Conservation (phyloP, 2,888 invertebrate genomes). For the Pristionchus entomophagus region DNA sequence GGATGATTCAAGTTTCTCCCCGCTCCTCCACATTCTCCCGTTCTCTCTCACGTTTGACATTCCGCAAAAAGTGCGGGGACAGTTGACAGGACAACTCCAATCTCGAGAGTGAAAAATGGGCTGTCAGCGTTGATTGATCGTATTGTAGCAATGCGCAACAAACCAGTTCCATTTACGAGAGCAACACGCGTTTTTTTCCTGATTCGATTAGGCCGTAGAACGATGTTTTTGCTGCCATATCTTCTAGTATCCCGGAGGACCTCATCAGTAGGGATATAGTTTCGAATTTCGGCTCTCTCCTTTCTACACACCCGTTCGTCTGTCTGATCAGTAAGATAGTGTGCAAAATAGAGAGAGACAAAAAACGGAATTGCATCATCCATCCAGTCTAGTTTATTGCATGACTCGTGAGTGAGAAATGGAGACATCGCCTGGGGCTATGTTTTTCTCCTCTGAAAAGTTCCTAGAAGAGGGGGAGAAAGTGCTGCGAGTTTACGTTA, state of each 20-base stretch:
- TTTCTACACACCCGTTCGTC: too few species aligned
- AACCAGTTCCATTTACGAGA: constrained; percentile 7
- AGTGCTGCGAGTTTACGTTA: neutral
- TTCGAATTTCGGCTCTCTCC: neutral
- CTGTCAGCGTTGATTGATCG: neutral
- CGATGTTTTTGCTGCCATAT: too few species aligned
- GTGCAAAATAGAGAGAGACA: too few species aligned
- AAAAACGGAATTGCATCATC: too few species aligned
- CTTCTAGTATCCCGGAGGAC: too few species aligned
- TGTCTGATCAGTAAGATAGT: too few species aligned
- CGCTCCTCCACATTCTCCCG: neutral
- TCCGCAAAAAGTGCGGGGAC: neutral
- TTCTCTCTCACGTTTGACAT: neutral
- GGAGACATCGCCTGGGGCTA: neutral
- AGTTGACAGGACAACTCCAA: neutral
- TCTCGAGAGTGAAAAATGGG: neutral
- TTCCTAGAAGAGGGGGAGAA: neutral
- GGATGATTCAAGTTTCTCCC: neutral
- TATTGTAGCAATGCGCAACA: neutral
- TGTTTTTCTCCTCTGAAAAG: neutral
- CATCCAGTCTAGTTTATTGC: neutral
- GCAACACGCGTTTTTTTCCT: neutral
- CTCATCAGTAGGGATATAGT: neutral
- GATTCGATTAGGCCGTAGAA: neutral
- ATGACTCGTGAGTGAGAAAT: neutral